Base-by-base conservation (phyloP, 2,888 invertebrate species). In the Tanypteryx hageni region DNA sequence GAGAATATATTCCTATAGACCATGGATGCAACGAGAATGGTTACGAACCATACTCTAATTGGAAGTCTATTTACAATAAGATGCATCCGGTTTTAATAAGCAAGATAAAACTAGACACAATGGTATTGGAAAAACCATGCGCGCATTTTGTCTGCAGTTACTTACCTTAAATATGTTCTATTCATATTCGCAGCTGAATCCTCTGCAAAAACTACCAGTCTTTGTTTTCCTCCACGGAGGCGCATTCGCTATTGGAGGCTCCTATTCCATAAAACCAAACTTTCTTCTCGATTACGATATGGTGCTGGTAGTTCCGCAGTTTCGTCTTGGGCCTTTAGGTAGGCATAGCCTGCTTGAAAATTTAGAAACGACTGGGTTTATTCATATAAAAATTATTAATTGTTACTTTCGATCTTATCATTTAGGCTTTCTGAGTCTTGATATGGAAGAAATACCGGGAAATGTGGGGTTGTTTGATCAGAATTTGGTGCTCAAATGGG, bases 261-360 rank as follows among this genome's bases (percentile, higher is more conserved):
- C 86, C 9, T n/a, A 56, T 22, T 14, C 44, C 18, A 85, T 85
- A 22, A 31, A 44, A 31, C 92, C 92, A 56, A 13, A 86, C 22
- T 86, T 57, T 64, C 68, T 92, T 8, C 85, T 92, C 7, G 92
- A 92, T n/a, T 86, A 92, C 10, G 92, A 86, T 44, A 85, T 92
- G 14, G 22, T 92, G 18, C 58, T 92, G 16, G 92, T 92, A 3
- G 86, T 86, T 2, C 84, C 86, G 3, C 84, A 92, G 18, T 92
- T 85, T 81, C 58, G 92, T 57, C 59, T 92, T 18, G 92, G 92
- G 9, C 92, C 92, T 7, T n/a, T 92, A 22, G 92, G 92, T 92
- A 76, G 5, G 56, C n/a, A 31, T 31, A 0, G 0, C 7, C 13
- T 59, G 4, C 18, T 44, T 16, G 14, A 82, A n/a, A 9, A 0